Evolutionary conservation across 2,888 invertebrate species (phyloP).

Genomic region (Nephrotoma flavescens): DNA sequence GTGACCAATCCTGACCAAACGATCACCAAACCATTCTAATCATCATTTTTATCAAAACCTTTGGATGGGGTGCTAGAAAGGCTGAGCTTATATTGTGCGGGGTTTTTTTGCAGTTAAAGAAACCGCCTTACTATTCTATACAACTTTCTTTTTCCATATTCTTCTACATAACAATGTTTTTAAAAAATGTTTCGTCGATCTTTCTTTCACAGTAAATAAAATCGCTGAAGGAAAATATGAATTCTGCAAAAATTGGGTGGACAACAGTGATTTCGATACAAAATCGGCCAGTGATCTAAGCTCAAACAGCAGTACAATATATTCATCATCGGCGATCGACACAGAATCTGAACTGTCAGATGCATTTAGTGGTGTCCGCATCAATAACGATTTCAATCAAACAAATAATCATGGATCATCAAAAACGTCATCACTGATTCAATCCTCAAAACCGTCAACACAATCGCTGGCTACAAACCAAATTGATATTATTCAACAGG

Average conservation of each 20-base stretch:
- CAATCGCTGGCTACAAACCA: conserved; percentile 11
- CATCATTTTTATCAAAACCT: no score
- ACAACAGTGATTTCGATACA: background rate
- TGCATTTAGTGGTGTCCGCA: background rate
- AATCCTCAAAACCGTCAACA: conserved; percentile 2
- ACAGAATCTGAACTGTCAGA: background rate
- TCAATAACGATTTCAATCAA: background rate
- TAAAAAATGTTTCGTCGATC: no score
- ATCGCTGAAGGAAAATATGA: background rate
- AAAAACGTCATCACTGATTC: background rate
- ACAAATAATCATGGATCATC: background rate
- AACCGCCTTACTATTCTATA: no score
- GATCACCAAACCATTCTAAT: no score
- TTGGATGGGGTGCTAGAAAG: no score
- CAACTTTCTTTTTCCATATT: no score
- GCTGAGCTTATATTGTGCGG: no score
- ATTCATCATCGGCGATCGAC: conserved; percentile 8
- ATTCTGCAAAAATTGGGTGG: background rate
- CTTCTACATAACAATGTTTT: no score
- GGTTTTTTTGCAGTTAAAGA: no score
- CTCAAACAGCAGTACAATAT: background rate
- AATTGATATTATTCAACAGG: conserved; percentile 20
- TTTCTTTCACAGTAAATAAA: background rate
- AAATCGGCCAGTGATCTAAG: background rate
- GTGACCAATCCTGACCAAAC: no score